These are phyloP conservation scores for Subacronicta megacephala DNA, from an alignment of 2,888 invertebrate species.

Conservation along the genomic window DNA sequence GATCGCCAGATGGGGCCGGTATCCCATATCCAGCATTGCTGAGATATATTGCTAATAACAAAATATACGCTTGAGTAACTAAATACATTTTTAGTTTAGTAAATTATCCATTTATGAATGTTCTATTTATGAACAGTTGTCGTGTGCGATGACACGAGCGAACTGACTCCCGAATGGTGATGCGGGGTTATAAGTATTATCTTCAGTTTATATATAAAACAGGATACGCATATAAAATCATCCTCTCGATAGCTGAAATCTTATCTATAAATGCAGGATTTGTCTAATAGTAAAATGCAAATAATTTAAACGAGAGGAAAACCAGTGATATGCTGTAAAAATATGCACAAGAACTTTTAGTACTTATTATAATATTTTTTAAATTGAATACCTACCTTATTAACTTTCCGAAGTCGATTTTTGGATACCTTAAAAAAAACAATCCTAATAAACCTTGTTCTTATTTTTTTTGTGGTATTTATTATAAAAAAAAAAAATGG, in stretches of 20 bases:
- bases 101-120: constrained; percentile 62
- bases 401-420: no score
- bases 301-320: constrained; percentile 35
- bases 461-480: no score
- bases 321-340: constrained; percentile 41
- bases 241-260: constrained; percentile 67
- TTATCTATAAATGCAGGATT: constrained; percentile 64
- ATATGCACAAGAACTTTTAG: constrained; percentile 2
- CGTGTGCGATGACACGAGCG: constrained; percentile 69
- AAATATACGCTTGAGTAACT: constrained; percentile 67
- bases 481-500: constrained; percentile 6
- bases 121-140: constrained; percentile 58
- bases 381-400: no score
- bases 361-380: no score
- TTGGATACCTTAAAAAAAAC: no score
- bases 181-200: constrained; percentile 58
- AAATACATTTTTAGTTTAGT: constrained; percentile 65
- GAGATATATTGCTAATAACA: constrained; percentile 68
- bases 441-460: no score
- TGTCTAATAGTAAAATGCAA: constrained; percentile 42
- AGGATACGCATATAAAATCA: constrained; percentile 71
- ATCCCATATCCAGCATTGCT: constrained; percentile 74
- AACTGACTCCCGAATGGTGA: constrained; percentile 70
- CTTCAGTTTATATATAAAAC: constrained; percentile 69
- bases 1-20: constrained; percentile 46